phyloP scores from a whole-genome alignment of 2,888 invertebrate genomes.

The Tuta absoluta region DNA sequence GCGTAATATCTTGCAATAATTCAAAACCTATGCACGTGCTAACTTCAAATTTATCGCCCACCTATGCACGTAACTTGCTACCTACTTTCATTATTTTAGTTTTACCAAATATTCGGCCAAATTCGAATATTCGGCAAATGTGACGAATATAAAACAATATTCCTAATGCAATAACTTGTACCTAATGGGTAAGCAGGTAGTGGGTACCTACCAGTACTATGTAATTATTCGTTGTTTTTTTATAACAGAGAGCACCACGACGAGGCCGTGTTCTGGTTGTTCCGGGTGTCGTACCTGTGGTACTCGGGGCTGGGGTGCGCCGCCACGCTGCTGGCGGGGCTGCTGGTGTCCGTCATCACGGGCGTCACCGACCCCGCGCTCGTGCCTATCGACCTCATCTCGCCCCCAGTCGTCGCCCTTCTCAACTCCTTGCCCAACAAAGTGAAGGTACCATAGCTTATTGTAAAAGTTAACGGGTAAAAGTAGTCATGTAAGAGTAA shows the following conservation, averaged over 20 bases:
- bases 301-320: conserved; percentile 91
- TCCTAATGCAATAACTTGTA: too few species aligned
- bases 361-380: conserved; percentile 82
- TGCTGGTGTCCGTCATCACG: conserved; percentile 86
- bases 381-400: conserved; percentile 84
- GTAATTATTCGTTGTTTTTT: neutral
- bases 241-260: conserved; percentile 51
- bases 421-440: conserved; percentile 74
- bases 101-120: too few species aligned
- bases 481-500: neutral
- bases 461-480: neutral
- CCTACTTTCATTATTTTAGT: too few species aligned
- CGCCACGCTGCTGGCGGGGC: conserved; percentile 86
- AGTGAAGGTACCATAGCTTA: conserved; percentile 59
- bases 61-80: too few species aligned
- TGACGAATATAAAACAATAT: too few species aligned
- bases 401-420: conserved; percentile 83
- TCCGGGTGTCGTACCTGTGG: conserved; percentile 93
- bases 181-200: too few species aligned
- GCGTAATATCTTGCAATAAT: too few species aligned
- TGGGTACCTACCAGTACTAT: neutral
- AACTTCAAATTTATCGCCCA: too few species aligned
- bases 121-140: too few species aligned
- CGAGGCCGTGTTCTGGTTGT: conserved; percentile 78
- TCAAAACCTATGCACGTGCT: too few species aligned